A percentile compares a stretch with the other conserved stretches of the same genome.
phyloP scores from a whole-genome alignment of 2,888 invertebrate species.

The Scaptomyza flava region DNA sequence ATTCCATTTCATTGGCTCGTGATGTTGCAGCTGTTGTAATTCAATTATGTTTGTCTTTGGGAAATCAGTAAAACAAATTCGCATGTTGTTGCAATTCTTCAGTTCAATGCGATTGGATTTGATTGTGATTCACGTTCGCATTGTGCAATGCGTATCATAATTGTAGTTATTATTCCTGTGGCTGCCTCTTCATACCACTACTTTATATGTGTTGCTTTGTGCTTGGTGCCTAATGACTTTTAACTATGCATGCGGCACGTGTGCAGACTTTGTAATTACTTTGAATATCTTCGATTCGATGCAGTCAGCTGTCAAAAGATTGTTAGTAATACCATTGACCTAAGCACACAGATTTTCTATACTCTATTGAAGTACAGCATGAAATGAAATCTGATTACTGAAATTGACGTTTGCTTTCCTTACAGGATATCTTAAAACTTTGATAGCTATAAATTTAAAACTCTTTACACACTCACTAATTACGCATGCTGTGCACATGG shows the following conservation, averaged over 20 bases:
- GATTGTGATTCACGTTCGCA: constrained; percentile 32
- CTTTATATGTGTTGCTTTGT: constrained; percentile 2
- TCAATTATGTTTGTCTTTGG: constrained; percentile 77
- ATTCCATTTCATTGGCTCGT: constrained; percentile 3
- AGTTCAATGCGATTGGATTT: constrained; percentile 14
- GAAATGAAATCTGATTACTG: neutral
- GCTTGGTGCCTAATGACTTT: constrained; percentile 53
- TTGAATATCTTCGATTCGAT: constrained; percentile 10
- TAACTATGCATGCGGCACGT: constrained; percentile 70
- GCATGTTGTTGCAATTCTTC: constrained; percentile 55
- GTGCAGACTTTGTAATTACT: constrained; percentile 63
- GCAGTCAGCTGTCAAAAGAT: constrained; percentile 2
- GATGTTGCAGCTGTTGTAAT: constrained; percentile 57
- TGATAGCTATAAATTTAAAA: constrained; percentile 18
- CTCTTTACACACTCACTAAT: constrained; percentile 38
- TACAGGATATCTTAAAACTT: neutral
- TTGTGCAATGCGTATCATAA: constrained; percentile 59
- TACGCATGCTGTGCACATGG: constrained; percentile 49
- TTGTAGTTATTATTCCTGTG: constrained; percentile 56
- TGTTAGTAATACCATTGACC: constrained; percentile 3
- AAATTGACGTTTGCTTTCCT: neutral
- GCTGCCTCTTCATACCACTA: neutral
- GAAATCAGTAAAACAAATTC: constrained; percentile 75
- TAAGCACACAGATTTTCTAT: neutral
- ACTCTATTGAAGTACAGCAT: neutral